phyloP scores from a whole-genome alignment of 2,797 vertebrate species.

The Sebastes matsubarae region DNA sequence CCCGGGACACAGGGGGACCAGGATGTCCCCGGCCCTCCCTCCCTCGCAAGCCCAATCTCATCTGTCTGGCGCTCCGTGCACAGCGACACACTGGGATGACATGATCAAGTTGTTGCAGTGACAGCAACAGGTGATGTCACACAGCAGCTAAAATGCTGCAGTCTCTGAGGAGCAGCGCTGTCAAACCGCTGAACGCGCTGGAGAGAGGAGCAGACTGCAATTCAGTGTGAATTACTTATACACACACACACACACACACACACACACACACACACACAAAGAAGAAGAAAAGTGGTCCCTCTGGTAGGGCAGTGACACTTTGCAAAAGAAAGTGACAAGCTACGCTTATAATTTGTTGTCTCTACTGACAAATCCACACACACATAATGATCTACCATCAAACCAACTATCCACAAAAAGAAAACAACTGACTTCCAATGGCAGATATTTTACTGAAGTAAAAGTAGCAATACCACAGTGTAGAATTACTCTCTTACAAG shows the following conservation, averaged over 20 bases:
- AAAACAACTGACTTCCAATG: not conserved
- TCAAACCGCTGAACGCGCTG: conserved; percentile 38
- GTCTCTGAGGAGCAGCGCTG: conserved; percentile 59
- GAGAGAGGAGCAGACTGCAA: conserved; percentile 32
- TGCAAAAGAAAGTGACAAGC: conserved; percentile 18
- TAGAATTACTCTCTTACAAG: no score
- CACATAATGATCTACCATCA: not conserved
- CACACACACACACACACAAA: not conserved
- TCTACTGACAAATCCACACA: conserved; percentile 4
- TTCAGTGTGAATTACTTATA: conserved; percentile 2
- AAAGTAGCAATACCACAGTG: not conserved
- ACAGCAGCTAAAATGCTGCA: conserved; percentile 59
- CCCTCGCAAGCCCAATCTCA: conserved; percentile 2
- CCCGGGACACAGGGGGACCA: conserved; percentile 23
- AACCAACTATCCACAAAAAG: not conserved
- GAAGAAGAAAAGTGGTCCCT: conserved; percentile 18
- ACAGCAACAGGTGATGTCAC: conserved; percentile 74
- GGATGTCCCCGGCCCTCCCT: conserved; percentile 4
- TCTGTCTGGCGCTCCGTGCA: conserved; percentile 8
- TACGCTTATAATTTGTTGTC: conserved; percentile 13
- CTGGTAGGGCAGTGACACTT: not conserved
- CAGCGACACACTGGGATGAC: conserved; percentile 7
- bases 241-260: conserved; percentile 4
- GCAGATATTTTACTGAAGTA: not conserved
- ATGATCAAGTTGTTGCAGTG: conserved; percentile 57